Percentiles rank a stretch among this genome's conserved stretches.
Evolutionary conservation across 53 echinoderm and acorn worm genomes (phyloP).

Genomic region (Patiria pectinifera): DNA sequence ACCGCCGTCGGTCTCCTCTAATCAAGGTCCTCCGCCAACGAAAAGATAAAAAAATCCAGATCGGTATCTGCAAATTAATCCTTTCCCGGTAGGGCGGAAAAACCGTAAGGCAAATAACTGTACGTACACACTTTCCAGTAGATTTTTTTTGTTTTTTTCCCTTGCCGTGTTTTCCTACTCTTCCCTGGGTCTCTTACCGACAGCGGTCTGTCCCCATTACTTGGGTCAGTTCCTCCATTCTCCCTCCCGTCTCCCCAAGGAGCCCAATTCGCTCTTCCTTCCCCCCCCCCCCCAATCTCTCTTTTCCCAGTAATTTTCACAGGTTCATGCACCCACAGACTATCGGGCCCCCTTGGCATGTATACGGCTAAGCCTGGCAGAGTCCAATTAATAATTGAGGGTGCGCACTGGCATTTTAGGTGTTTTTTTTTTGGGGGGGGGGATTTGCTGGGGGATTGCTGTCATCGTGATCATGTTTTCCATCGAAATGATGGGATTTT

Average conservation of each 20-base stretch:
- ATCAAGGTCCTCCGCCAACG: neutral
- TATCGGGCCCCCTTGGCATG: neutral
- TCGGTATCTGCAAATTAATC: conserved; percentile 37
- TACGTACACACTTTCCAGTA: neutral
- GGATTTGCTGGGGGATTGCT: neutral
- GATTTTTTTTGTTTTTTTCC: neutral
- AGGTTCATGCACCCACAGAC: conserved; percentile 19
- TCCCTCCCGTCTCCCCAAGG: conserved; percentile 25
- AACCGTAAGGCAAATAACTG: conserved; percentile 19
- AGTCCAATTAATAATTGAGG: conserved; percentile 20
- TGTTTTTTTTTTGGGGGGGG: neutral
- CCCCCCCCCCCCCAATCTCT: neutral
- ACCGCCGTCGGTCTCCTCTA: neutral
- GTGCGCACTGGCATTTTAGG: neutral
- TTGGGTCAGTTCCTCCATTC: conserved; percentile 34
- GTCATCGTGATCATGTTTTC: conserved; percentile 44
- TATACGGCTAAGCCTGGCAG: conserved; percentile 7
- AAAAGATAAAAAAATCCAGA: neutral
- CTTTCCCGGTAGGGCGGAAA: neutral
- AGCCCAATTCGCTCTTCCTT: neutral
- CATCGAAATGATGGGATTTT: conserved; percentile 64
- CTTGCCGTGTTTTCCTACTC: neutral
- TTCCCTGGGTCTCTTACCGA: neutral
- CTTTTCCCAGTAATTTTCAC: conserved; percentile 10
- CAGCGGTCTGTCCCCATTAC: conserved; percentile 29